Percentiles rank a stretch among this genome's conserved stretches.
Evolutionary conservation across 2,888 invertebrate species (phyloP).

Genomic region (Polyommatus iphigenia): DNA sequence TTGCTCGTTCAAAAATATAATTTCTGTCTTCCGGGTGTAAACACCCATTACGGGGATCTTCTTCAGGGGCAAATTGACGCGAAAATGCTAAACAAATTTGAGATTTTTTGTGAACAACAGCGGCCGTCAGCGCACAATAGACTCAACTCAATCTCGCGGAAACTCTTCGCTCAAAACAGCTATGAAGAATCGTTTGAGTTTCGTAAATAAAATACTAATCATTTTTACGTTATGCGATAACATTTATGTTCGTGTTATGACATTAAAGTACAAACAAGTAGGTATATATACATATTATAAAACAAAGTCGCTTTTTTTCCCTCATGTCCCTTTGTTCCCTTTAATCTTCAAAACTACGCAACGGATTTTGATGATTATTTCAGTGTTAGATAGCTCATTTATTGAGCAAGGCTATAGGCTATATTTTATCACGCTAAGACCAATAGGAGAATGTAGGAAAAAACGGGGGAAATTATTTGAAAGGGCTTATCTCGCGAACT

Average conservation of each 20-base stretch:
- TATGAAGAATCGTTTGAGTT: neutral
- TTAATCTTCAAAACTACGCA: too few species aligned
- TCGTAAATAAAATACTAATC: neutral
- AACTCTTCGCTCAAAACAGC: neutral
- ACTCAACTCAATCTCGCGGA: slow-evolving; percentile 8
- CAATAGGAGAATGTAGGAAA: too few species aligned
- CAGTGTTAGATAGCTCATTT: too few species aligned
- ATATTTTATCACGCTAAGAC: too few species aligned
- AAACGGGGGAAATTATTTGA: too few species aligned
- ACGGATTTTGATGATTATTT: too few species aligned
- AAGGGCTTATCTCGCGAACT: too few species aligned
- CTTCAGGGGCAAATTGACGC: slow-evolving; percentile 25
- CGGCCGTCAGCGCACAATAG: neutral
- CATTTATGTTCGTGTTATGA: neutral
- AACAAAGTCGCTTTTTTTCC: too few species aligned
- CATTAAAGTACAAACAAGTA: too few species aligned
- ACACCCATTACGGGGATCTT: slow-evolving; percentile 4
- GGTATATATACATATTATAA: too few species aligned
- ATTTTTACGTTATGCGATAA: neutral
- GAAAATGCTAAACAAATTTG: slow-evolving; percentile 16
- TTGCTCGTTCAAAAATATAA: neutral
- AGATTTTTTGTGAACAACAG: slow-evolving; percentile 28
- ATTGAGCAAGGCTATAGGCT: too few species aligned
- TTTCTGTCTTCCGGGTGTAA: neutral
- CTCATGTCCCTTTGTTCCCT: too few species aligned